Evolutionary conservation across 2,113 vertebrate genomes (phyloP).

Genomic region (Pituophis catenifer): DNA sequence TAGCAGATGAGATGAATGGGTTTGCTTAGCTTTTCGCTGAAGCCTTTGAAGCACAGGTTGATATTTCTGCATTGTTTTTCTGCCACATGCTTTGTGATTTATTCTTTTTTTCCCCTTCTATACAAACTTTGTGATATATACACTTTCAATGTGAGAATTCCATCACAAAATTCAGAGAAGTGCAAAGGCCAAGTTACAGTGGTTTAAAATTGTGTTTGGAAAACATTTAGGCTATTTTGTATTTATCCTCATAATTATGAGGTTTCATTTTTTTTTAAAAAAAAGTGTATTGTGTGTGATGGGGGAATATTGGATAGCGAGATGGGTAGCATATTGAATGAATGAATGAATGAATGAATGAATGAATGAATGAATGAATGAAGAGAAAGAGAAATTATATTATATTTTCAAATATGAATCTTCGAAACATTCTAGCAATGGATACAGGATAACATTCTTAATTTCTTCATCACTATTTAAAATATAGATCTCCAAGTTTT

Average conservation of each 20-base stretch:
- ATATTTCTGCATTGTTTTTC: not conserved
- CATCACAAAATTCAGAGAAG: not conserved
- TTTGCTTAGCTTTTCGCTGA: not conserved
- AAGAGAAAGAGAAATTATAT: not conserved
- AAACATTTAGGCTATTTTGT: not conserved
- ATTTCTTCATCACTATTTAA: not conserved
- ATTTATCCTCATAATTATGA: not conserved
- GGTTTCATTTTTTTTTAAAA: not conserved
- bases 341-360: not conserved
- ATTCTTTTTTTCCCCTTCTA: not conserved
- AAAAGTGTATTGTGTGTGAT: not conserved
- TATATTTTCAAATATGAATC: not conserved
- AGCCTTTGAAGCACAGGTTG: not conserved
- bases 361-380: not conserved
- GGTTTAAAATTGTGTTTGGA: not conserved
- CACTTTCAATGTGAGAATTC: not conserved
- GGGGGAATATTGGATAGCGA: not conserved
- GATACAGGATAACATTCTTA: not conserved
- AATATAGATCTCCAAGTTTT: not conserved
- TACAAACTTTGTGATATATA: not conserved
- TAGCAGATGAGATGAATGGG: not conserved
- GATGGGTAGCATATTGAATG: not conserved
- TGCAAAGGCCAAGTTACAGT: not conserved
- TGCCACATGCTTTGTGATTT: not conserved
- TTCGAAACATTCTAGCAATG: not conserved